Evolutionary conservation across 2,113 vertebrate genomes (phyloP).

Genomic region (Nibea coibor): DNA sequence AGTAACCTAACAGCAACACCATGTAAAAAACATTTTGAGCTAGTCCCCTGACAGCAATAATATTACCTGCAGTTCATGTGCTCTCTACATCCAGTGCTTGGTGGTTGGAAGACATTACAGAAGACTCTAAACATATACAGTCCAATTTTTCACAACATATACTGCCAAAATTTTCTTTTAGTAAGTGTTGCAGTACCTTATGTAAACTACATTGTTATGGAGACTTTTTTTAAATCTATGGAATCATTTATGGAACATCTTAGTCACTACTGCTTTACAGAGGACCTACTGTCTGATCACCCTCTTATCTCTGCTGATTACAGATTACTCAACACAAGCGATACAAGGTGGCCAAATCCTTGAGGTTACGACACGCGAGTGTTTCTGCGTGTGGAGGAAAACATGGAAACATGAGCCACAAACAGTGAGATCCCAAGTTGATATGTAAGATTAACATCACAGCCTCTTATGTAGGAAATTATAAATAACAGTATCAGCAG

Average conservation of each 20-base stretch:
- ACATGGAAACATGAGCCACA: neutral
- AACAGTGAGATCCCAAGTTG: neutral
- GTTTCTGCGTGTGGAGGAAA: neutral
- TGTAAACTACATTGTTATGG: neutral
- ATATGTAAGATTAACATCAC: neutral
- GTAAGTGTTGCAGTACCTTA: neutral
- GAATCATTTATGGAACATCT: neutral
- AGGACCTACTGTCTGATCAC: slow-evolving; percentile 3
- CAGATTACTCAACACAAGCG: neutral
- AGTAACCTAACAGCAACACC: neutral
- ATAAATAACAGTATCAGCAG: neutral
- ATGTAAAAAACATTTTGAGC: neutral
- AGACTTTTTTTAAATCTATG: neutral
- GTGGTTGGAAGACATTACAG: too few species aligned
- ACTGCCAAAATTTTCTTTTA: neutral
- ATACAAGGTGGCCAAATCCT: neutral
- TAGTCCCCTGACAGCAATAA: neutral
- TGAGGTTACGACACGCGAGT: slow-evolving; percentile 6
- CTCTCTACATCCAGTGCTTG: neutral
- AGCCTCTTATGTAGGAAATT: neutral
- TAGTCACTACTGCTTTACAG: slow-evolving; percentile 32
- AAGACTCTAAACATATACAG: too few species aligned
- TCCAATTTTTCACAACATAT: neutral
- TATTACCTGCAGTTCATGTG: neutral
- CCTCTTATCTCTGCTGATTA: slow-evolving; percentile 30